Conservation (phyloP, 2,113 vertebrate genomes). For the Ageneiosus marmoratus region DNA sequence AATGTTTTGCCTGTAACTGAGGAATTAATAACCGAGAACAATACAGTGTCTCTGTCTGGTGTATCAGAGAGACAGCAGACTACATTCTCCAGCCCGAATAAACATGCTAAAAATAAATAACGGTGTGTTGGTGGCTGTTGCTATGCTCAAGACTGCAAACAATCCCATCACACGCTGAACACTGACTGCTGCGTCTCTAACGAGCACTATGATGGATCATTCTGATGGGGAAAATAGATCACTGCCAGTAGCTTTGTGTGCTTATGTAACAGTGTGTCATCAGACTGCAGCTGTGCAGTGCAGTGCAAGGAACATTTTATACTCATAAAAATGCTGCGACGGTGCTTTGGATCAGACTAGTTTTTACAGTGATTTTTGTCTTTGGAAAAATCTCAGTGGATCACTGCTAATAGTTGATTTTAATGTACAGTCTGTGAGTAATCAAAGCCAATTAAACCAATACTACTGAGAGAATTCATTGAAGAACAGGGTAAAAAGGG, state of each 20-base stretch:
- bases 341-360: not conserved
- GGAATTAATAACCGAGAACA: not conserved
- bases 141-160: constrained; percentile 15
- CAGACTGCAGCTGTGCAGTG: not conserved
- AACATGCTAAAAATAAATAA: constrained; percentile 43
- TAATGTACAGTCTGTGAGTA: not conserved
- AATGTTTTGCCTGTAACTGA: too few species aligned
- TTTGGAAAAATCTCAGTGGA: not conserved
- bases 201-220: not conserved
- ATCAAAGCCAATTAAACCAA: too few species aligned
- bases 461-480: too few species aligned
- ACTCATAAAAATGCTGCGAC: not conserved
- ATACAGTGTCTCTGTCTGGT: not conserved
- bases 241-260: not conserved
- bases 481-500: too few species aligned
- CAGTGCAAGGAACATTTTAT: not conserved
- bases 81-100: constrained; percentile 38
- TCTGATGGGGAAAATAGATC: not conserved
- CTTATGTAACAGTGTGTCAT: constrained; percentile 26
- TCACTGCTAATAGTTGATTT: not conserved
- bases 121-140: constrained; percentile 24
- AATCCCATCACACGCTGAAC: not conserved
- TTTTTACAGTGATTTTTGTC: not conserved
- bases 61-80: constrained; percentile 10
- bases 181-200: not conserved